These are phyloP conservation scores for Congeria kusceri DNA, from an alignment of 2,888 invertebrate genomes.

Conservation along the genomic window DNA sequence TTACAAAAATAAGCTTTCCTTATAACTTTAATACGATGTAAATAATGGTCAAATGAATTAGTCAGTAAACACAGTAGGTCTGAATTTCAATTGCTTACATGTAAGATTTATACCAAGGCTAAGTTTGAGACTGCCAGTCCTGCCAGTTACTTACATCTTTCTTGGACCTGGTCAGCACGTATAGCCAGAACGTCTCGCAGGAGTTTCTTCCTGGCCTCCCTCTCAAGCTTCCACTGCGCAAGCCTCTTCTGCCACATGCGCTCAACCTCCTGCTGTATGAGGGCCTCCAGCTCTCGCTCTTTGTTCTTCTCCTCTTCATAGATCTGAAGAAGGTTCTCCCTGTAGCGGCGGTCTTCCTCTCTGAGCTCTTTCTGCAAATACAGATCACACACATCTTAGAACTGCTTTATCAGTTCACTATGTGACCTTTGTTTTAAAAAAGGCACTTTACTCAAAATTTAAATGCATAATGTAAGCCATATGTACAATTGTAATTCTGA, in stretches of 20 bases:
- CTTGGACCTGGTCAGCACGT: conserved; percentile 80
- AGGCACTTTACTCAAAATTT: too few relatives aligned
- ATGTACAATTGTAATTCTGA: too few relatives aligned
- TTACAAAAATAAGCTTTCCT: too few relatives aligned
- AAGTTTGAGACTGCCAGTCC: too few relatives aligned
- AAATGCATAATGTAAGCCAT: too few relatives aligned
- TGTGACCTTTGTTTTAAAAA: too few relatives aligned
- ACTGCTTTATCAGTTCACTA: too few relatives aligned
- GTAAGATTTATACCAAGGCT: too few relatives aligned
- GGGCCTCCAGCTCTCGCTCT: conserved; percentile 81
- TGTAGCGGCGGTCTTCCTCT: conserved; percentile 82
- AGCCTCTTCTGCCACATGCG: conserved; percentile 84
- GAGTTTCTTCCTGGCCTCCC: conserved; percentile 81
- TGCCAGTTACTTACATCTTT: conserved; percentile 80
- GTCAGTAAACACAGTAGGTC: too few relatives aligned
- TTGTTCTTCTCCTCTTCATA: conserved; percentile 80
- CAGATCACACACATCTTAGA: conserved; percentile 6
- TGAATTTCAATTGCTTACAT: too few relatives aligned
- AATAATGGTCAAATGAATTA: too few relatives aligned
- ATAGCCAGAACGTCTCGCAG: conserved; percentile 81
- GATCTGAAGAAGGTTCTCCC: conserved; percentile 81
- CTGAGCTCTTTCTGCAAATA: conserved; percentile 80
- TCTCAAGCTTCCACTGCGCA: conserved; percentile 82
- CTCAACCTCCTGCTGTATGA: conserved; percentile 83
- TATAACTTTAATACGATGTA: too few relatives aligned